These are phyloP conservation scores for Trypoxylon attenuatum DNA, from an alignment of 2,888 invertebrate species.

Conservation along the genomic window DNA sequence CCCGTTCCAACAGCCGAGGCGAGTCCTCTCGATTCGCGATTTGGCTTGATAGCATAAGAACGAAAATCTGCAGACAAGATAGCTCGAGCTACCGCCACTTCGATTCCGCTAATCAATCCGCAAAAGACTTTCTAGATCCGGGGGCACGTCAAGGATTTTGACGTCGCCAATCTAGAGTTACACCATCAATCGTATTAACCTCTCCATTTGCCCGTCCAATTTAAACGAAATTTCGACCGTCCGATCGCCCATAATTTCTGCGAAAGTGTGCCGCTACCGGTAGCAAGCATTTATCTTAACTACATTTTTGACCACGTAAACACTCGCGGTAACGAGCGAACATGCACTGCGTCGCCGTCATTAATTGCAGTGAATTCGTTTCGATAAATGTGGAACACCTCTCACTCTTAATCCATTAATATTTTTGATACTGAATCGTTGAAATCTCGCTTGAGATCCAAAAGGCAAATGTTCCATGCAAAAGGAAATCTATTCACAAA, in stretches of 20 bases:
- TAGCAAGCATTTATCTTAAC: neutral
- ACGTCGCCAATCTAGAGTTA: conserved; percentile 32
- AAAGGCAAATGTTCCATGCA: too few species aligned
- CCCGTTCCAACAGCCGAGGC: too few species aligned
- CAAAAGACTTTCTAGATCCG: conserved; percentile 52
- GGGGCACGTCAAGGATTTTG: conserved; percentile 53
- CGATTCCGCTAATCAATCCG: conserved; percentile 43
- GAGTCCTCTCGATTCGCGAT: too few species aligned
- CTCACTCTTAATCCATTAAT: conserved; percentile 3
- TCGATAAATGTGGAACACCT: conserved; percentile 6
- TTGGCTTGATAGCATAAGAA: conserved; percentile 11
- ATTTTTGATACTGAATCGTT: too few species aligned
- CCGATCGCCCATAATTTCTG: conserved; percentile 26
- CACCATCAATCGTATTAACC: conserved; percentile 33
- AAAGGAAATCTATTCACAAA: too few species aligned
- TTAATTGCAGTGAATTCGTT: conserved; percentile 2
- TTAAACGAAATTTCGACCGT: conserved; percentile 21
- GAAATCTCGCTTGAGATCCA: too few species aligned
- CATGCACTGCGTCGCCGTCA: neutral
- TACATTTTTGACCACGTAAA: conserved; percentile 5
- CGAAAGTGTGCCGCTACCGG: conserved; percentile 40
- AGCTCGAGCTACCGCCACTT: conserved; percentile 12
- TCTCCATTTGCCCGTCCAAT: conserved; percentile 28
- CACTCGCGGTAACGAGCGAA: neutral
- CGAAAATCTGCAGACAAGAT: neutral